These are phyloP conservation scores for Hylomyscus alleni DNA, from an alignment of 2,797 vertebrate genomes.

Conservation along the genomic window DNA sequence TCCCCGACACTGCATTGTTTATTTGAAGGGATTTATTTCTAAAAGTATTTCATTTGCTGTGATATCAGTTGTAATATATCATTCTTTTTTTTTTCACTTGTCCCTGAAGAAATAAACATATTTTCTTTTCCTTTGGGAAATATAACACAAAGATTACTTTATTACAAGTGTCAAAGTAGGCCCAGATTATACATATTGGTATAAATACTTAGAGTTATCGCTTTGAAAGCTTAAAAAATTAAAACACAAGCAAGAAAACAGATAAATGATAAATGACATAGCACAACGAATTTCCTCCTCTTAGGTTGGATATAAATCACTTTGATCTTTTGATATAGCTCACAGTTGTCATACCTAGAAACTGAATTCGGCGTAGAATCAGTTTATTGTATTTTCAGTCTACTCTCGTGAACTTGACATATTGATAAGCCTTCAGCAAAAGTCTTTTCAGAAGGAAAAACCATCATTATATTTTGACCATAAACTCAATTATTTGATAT, in stretches of 20 bases:
- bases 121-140: constrained; percentile 4
- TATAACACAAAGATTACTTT: constrained; percentile 10
- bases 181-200: not conserved
- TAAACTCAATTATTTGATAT: constrained; percentile 61
- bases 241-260: constrained; percentile 37
- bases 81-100: constrained; percentile 47
- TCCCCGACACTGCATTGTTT: constrained; percentile 17
- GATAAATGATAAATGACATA: constrained; percentile 16
- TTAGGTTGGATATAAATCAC: not conserved
- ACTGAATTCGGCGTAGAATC: not conserved
- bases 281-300: not conserved
- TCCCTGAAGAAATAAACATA: constrained; percentile 56
- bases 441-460: constrained; percentile 13
- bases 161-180: constrained; percentile 40
- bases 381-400: constrained; percentile 19
- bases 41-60: constrained; percentile 67
- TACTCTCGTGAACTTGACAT: constrained; percentile 18
- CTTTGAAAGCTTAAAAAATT: not conserved
- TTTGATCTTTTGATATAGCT: not conserved
- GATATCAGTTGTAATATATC: constrained; percentile 50
- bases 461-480: constrained; percentile 35
- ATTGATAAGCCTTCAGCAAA: constrained; percentile 45
- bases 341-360: constrained; percentile 17
- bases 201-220: not conserved
- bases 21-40: constrained; percentile 55